These are phyloP conservation scores for Andrena trimmerana DNA, from an alignment of 2,888 invertebrate genomes.

Conservation along the genomic window DNA sequence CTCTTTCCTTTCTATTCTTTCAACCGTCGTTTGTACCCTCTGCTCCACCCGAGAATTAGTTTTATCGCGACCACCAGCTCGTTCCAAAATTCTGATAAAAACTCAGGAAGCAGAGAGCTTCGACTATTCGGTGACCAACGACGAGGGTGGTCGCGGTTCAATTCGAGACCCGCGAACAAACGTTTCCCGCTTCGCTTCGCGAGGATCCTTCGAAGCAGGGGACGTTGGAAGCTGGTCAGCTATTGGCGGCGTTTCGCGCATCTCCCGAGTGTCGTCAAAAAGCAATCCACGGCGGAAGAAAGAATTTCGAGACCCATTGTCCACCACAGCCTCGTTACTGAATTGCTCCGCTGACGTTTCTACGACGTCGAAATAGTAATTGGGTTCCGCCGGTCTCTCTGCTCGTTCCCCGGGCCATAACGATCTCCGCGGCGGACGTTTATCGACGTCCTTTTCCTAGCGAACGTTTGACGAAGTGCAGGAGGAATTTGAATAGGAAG, in stretches of 20 bases:
- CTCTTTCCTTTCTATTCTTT: conserved; percentile 16
- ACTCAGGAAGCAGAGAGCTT: conserved; percentile 31
- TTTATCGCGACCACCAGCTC: conserved; percentile 12
- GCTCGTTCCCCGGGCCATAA: conserved; percentile 10
- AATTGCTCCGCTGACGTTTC: conserved; percentile 24
- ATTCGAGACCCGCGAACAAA: background rate
- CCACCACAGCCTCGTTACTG: conserved; percentile 4
- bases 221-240: background rate
- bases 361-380: conserved; percentile 39
- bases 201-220: background rate
- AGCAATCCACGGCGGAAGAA: conserved; percentile 29
- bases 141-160: conserved; percentile 4
- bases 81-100: conserved; percentile 37
- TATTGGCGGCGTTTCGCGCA: background rate
- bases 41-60: conserved; percentile 20
- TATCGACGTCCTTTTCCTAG: background rate
- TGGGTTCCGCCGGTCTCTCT: conserved; percentile 27
- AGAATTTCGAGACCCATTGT: conserved; percentile 37
- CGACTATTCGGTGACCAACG: conserved; percentile 26
- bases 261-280: conserved; percentile 30
- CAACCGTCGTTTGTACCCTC: background rate
- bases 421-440: conserved; percentile 14
- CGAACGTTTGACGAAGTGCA: too few species aligned
- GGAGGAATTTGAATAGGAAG: background rate
- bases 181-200: background rate